These are phyloP conservation scores for Colistium nudipinnis DNA, from an alignment of 2,113 vertebrate genomes.

Conservation along the genomic window DNA sequence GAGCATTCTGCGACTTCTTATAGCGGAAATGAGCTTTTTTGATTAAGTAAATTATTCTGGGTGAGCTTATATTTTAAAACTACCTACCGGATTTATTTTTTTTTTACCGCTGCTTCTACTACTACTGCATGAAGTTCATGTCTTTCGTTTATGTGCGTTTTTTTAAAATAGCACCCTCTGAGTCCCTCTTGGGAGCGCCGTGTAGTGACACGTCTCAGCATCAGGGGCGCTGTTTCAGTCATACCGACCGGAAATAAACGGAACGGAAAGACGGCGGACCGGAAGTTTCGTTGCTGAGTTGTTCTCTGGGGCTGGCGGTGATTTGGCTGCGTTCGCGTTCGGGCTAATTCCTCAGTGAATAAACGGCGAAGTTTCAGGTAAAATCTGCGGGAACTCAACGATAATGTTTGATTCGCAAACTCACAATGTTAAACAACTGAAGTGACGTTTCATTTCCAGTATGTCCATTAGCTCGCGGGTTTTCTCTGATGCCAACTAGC, in stretches of 20 bases:
- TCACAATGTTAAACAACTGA: neutral
- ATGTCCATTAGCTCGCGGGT: neutral
- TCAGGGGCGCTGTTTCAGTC: neutral
- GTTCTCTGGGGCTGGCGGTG: constrained; percentile 26
- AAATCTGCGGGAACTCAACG: neutral
- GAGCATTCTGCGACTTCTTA: too few species aligned
- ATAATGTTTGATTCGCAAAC: neutral
- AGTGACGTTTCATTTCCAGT: too few species aligned
- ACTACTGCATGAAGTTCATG: too few species aligned
- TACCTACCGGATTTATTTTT: too few species aligned
- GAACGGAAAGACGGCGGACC: neutral
- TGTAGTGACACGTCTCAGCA: too few species aligned
- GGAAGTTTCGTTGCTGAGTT: constrained; percentile 9
- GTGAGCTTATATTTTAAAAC: too few species aligned
- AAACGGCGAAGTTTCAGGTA: constrained; percentile 11
- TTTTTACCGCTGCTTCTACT: too few species aligned
- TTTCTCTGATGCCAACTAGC: constrained; percentile 36
- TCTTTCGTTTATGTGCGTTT: too few species aligned
- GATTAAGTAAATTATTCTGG: too few species aligned
- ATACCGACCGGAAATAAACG: neutral
- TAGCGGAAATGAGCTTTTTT: too few species aligned
- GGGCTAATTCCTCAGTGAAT: neutral
- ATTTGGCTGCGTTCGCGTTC: neutral
- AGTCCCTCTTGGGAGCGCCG: too few species aligned
- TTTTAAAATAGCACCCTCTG: too few species aligned